These are phyloP conservation scores for Agapornis canus DNA, from an alignment of 2,797 vertebrate species.

Conservation along the genomic window DNA sequence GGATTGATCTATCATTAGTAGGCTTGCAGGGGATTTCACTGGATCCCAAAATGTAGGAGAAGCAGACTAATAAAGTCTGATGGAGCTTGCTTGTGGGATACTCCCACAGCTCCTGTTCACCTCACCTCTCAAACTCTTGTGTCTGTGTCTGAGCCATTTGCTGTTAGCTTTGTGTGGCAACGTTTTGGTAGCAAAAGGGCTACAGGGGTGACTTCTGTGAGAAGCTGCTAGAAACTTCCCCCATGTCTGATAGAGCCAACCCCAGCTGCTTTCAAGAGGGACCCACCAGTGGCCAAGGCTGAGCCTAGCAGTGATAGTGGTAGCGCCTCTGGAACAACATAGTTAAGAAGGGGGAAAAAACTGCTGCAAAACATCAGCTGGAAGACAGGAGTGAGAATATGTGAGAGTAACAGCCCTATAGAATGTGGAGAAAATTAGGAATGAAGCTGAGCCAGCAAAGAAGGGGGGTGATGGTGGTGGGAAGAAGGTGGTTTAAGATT, in stretches of 20 bases:
- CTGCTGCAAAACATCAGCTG: not conserved
- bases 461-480: rapidly evolving
- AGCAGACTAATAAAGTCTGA: not conserved
- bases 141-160: not conserved
- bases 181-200: not conserved
- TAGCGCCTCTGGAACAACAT: rapidly evolving
- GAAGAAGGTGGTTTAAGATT: not conserved
- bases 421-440: not conserved
- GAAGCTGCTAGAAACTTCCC: not conserved
- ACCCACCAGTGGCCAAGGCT: rapidly evolving
- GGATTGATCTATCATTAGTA: not conserved
- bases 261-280: rapidly evolving
- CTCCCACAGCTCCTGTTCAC: not conserved
- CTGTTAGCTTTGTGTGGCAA: not conserved
- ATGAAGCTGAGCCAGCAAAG: not conserved
- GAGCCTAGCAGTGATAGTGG: rapidly evolving
- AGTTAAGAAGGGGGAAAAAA: not conserved
- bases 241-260: rapidly evolving
- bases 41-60: not conserved
- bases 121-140: not conserved
- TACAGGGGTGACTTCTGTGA: not conserved
- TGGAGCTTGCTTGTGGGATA: not conserved
- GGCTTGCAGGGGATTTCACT: not conserved
- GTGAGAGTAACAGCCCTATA: not conserved
- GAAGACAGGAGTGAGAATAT: not conserved